Base-by-base conservation (phyloP, 2,888 invertebrate species). In the Lithophane leautieri region DNA sequence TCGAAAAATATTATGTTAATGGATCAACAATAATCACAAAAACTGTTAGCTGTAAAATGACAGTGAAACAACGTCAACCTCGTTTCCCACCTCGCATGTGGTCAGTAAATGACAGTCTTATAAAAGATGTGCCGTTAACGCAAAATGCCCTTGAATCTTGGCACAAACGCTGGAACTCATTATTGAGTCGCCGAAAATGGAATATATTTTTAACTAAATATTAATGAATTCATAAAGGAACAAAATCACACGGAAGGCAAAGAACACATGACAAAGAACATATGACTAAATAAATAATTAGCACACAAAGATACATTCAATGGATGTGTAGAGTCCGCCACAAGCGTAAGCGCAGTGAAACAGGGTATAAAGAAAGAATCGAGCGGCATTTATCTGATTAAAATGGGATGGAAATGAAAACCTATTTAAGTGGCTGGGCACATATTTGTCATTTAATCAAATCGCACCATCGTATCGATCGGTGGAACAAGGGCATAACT, bases 401-500 rank as follows among this genome's bases (percentile, higher is more conserved):
- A 69, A 69, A 69, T 58, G 58, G 58, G 28, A 69, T 58, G 42
- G 56, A 69, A 3, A 44, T 69, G 56, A 56, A 58, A 69, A 44
- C 44, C 44, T 69, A 69, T 69, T 69, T 58, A 69, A 69, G 69
- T 69, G 68, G 68, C 68, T 56, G 68, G 68, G 54, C 54, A 56
- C 54, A 56, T 68, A 68, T 68, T 68, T 66, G 40, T 67, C 67
- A 54, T 54, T 67, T 67, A 67, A 54, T 67, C 28, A n/a, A 60
- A 58, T 50, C n/a, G n/a, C n/a, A n/a, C n/a, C n/a, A n/a, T n/a
- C n/a, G n/a, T n/a, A n/a, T n/a, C n/a, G n/a, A 34, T 34, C 34
- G 34, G 34, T 34, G 34, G 34, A 34, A 34, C 34, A 34, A 34
- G 34, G 34, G 34, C 34, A 34, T 34, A 34, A 34, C 34, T 34